A percentile compares a stretch with the other conserved stretches of the same genome.
Evolutionary conservation across 2,797 vertebrate genomes (phyloP).

Genomic region (Pantherophis alleghaniensis): DNA sequence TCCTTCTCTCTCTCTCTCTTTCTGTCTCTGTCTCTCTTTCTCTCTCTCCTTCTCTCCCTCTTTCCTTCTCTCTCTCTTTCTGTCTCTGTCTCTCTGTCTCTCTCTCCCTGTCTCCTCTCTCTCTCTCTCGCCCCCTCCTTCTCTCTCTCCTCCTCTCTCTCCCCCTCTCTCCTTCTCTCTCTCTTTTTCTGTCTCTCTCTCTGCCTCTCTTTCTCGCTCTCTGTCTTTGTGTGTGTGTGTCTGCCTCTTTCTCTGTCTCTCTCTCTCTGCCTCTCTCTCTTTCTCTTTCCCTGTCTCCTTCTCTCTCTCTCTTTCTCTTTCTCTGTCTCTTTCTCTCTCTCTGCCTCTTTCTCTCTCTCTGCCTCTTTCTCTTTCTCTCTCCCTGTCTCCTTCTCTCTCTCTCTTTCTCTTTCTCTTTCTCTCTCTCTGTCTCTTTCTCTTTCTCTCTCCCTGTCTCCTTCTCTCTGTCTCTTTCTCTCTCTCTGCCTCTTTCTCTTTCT

Average conservation of each 20-base stretch:
- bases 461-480: neutral
- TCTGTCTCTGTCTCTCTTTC: too few species aligned
- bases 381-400: neutral
- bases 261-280: rapidly evolving
- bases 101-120: too few species aligned
- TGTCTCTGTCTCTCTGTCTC: too few species aligned
- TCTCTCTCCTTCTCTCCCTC: too few species aligned
- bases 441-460: constrained; percentile 5
- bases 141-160: too few species aligned
- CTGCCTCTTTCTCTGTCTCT: neutral
- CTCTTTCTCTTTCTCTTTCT: neutral
- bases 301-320: neutral
- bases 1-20: too few species aligned
- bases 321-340: rapidly evolving
- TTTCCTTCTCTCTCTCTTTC: too few species aligned
- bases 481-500: constrained; percentile 42
- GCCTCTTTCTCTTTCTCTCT: neutral
- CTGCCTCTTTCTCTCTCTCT: neutral
- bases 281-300: neutral
- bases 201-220: too few species aligned
- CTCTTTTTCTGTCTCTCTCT: rapidly evolving
- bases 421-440: rapidly evolving
- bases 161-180: too few species aligned
- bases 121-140: too few species aligned
- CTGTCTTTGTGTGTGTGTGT: too few species aligned